phyloP scores from a whole-genome alignment of 1,140 invertebrate species.

The Camponotus floridanus region DNA sequence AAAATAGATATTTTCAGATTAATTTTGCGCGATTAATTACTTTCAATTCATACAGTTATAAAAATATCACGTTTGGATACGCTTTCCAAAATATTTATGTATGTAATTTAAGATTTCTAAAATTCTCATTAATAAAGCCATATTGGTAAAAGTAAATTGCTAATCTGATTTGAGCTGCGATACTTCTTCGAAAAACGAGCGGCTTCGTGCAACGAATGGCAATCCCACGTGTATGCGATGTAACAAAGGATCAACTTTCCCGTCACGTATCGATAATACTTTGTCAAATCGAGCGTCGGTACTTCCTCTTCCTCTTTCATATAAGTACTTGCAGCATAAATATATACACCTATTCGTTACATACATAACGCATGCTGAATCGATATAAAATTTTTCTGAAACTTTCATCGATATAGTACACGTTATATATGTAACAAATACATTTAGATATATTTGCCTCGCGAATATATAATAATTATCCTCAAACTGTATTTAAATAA shows the following conservation, averaged over 20 bases:
- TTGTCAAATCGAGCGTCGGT: slow-evolving; percentile 72
- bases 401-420: neutral
- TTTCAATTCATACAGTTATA: too few relatives aligned
- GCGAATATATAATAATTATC: neutral
- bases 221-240: slow-evolving; percentile 69
- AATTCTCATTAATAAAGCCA: neutral
- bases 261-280: slow-evolving; percentile 77
- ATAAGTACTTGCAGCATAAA: neutral
- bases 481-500: neutral
- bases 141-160: neutral
- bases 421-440: too few relatives aligned
- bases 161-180: slow-evolving; percentile 21
- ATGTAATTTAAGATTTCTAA: neutral
- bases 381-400: slow-evolving; percentile 26
- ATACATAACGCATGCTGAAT: neutral
- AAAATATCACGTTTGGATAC: neutral
- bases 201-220: slow-evolving; percentile 66
- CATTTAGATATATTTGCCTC: too few relatives aligned
- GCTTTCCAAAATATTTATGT: neutral
- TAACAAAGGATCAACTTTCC: slow-evolving; percentile 74
- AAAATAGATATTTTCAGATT: neutral
- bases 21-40: neutral
- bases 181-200: slow-evolving; percentile 61
- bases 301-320: slow-evolving; percentile 72
- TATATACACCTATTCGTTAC: neutral